Evolutionary conservation across 2,888 invertebrate species (phyloP).

Genomic region (Apoda limacodes): DNA sequence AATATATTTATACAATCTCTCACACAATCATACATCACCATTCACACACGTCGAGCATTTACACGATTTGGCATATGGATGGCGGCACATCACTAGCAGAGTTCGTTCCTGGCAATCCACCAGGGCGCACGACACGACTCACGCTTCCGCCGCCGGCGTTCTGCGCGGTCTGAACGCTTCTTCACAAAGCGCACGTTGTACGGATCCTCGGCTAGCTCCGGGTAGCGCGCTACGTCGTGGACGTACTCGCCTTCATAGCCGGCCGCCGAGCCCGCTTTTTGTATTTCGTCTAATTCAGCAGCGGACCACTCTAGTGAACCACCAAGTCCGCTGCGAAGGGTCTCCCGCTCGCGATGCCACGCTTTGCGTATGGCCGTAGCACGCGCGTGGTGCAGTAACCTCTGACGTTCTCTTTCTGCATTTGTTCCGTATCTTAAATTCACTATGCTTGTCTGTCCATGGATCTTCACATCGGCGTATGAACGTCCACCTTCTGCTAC

Average conservation of each 20-base stretch:
- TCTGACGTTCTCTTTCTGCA: slow-evolving; percentile 88
- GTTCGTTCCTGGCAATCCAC: slow-evolving; percentile 59
- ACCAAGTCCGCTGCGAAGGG: slow-evolving; percentile 80
- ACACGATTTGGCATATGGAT: slow-evolving; percentile 66
- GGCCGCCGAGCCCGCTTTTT: slow-evolving; percentile 84
- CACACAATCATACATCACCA: slow-evolving; percentile 48
- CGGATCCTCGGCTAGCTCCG: slow-evolving; percentile 95
- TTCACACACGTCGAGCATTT: slow-evolving; percentile 47
- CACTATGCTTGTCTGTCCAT: slow-evolving; percentile 89
- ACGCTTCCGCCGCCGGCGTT: slow-evolving; percentile 80
- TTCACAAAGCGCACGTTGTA: slow-evolving; percentile 93
- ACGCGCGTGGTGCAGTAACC: slow-evolving; percentile 91
- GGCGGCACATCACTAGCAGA: slow-evolving; percentile 63
- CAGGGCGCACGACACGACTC: slow-evolving; percentile 57
- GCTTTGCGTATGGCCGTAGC: slow-evolving; percentile 88
- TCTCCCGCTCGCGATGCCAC: slow-evolving; percentile 93
- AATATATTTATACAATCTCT: slow-evolving; percentile 54
- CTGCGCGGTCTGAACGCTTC: slow-evolving; percentile 78
- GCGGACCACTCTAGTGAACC: slow-evolving; percentile 88
- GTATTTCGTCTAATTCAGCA: slow-evolving; percentile 88
- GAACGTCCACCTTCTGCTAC: slow-evolving; percentile 81
- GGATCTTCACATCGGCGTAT: slow-evolving; percentile 90
- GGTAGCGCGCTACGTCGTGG: slow-evolving; percentile 90
- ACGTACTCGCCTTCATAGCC: slow-evolving; percentile 93
- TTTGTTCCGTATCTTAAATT: slow-evolving; percentile 96